A percentile compares a stretch with the other conserved stretches of the same genome.
Evolutionary conservation across 2,797 vertebrate species (phyloP).

Genomic region (Chaetodon trifasciatus): DNA sequence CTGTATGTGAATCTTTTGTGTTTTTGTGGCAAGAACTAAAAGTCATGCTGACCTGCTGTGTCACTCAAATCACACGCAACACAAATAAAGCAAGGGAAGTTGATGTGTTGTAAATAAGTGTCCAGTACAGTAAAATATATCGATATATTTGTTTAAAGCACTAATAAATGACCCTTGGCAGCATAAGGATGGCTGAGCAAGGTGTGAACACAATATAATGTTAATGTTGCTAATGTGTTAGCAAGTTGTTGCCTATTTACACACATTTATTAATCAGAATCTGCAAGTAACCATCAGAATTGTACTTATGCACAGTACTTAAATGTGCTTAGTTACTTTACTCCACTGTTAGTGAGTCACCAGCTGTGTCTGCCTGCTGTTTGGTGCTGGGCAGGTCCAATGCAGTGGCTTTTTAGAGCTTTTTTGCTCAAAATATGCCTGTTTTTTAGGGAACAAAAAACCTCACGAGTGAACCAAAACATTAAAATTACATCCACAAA

Average conservation of each 20-base stretch:
- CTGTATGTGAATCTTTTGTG: conserved; percentile 19
- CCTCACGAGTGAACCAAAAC: not conserved
- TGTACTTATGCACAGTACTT: not conserved
- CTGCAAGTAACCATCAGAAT: not conserved
- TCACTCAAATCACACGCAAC: not conserved
- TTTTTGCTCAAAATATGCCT: not conserved
- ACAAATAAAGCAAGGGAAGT: not conserved
- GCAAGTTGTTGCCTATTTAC: not conserved
- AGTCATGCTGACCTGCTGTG: not conserved
- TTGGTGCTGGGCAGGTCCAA: not conserved
- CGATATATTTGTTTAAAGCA: conserved; percentile 5
- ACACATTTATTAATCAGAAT: not conserved
- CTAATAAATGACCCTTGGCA: conserved; percentile 6
- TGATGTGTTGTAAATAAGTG: not conserved
- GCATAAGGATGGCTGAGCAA: not conserved
- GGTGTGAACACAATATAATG: not conserved
- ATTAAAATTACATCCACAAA: not conserved
- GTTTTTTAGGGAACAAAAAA: not conserved
- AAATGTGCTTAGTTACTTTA: not conserved
- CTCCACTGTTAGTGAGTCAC: too few species aligned
- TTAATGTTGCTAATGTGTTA: not conserved
- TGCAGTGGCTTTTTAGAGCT: not conserved
- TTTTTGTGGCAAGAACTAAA: conserved; percentile 22
- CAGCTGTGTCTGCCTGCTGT: not conserved
- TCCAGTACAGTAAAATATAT: not conserved